Evolutionary conservation across 1,140 invertebrate species (phyloP), one percentile per base, ranked within the genome.

Genomic region (Drosophila serrata): DNA sequence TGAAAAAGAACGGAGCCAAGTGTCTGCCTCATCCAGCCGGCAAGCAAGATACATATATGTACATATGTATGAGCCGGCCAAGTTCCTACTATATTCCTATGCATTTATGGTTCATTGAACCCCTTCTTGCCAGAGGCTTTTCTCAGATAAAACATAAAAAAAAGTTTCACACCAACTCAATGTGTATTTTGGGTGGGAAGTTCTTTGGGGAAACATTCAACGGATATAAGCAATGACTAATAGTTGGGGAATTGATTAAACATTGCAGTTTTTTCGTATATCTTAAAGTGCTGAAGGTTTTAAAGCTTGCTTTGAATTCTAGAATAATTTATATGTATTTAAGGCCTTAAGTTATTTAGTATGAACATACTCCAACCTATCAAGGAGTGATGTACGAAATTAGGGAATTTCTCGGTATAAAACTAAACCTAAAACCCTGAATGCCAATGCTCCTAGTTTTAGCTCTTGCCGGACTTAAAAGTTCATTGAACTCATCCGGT

Each of bases 1-100:
- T 87, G 79, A 76, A 82, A 86, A 75, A 65, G 72, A 77, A 77
- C 13, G 62, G 61, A 73, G 74, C 74, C 73, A 76, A 77, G 75
- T 78, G 75, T 57, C 63, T 61, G 64, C 33, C 46, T 12, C 67
- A 59, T 72, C 67, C 67, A 68, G 37, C 19, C 49, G 56, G 35
- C 51, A 19, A 24, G 31, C n/a, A n/a, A n/a, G n/a, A n/a, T n/a
- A 37, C 22, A 39, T 11, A 29, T 15, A 35, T 22, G 4, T 9
- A 11, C 6, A 1, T 45, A 12, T 35, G 35, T 62, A 13, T 57
- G 24, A 8, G n/a, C 33, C 9, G 42, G 19, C n/a, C 17, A 31
- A 48, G 49, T 22, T 48, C 22, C 53, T 24, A 3, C 24, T 15
- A 42, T 37, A 55, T 22, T 58, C 29, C 53, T 15, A 72, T 42